A percentile compares a stretch with the other conserved stretches of the same genome.
Evolutionary conservation across 1,140 invertebrate genomes (phyloP).

Genomic region (Drosophila watanabei): DNA sequence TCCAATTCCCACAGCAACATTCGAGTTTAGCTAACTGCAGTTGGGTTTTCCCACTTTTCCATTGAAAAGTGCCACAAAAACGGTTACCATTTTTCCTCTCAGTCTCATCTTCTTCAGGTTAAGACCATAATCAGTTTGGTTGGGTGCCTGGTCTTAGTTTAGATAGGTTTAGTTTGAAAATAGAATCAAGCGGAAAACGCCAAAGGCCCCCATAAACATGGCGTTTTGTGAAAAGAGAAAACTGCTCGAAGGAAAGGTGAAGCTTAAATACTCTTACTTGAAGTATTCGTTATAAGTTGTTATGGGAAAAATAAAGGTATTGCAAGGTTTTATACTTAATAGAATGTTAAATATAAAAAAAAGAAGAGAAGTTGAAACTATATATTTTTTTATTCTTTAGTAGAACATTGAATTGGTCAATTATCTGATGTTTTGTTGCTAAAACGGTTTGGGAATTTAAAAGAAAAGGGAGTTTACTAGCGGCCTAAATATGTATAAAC

Average conservation of each 20-base stretch:
- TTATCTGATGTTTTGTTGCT: too few relatives aligned
- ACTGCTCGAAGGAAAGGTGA: not conserved
- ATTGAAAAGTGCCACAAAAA: constrained; percentile 52
- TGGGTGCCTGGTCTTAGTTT: constrained; percentile 13
- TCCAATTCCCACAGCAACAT: constrained; percentile 7
- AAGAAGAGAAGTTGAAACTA: too few relatives aligned
- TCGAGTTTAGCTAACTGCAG: constrained; percentile 27
- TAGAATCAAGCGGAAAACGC: constrained; percentile 75
- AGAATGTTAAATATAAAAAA: too few relatives aligned
- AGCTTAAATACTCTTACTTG: constrained; percentile 1
- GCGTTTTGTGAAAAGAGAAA: constrained; percentile 33
- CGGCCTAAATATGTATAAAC: too few relatives aligned
- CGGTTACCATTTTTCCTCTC: constrained; percentile 17
- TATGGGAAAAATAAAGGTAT: not conserved
- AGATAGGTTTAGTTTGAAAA: constrained; percentile 58
- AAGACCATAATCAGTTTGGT: constrained; percentile 46
- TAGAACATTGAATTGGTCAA: too few relatives aligned
- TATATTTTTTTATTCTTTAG: too few relatives aligned
- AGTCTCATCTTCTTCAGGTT: constrained; percentile 1
- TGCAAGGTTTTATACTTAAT: not conserved
- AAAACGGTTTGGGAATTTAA: too few relatives aligned
- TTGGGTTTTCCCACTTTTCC: constrained; percentile 32
- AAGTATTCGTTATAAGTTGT: too few relatives aligned
- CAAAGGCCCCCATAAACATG: constrained; percentile 76
- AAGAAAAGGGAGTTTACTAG: too few relatives aligned